Conservation (phyloP, 2,113 vertebrate species). For the Nyctibius bracteatus region DNA sequence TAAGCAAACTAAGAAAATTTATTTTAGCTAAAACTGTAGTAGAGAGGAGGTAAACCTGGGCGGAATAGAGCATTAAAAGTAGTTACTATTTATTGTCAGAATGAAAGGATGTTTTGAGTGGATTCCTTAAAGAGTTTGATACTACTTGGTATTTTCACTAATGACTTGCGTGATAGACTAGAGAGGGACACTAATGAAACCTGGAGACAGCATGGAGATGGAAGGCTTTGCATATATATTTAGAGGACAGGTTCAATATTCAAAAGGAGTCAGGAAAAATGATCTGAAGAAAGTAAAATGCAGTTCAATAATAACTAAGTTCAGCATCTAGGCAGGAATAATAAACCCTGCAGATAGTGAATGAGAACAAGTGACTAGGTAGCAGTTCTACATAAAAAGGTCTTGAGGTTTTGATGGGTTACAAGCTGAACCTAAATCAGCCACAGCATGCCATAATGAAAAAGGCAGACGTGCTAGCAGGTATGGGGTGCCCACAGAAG, state of each 20-base stretch:
- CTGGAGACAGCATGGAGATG: neutral
- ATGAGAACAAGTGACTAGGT: neutral
- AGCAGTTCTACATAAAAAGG: neutral
- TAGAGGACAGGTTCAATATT: neutral
- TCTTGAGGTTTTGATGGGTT: neutral
- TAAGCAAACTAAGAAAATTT: neutral
- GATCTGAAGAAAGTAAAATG: neutral
- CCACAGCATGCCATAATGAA: rapidly evolving
- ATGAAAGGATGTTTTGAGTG: neutral
- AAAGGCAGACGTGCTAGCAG: neutral
- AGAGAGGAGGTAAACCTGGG: neutral
- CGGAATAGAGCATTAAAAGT: neutral
- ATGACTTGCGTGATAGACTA: neutral
- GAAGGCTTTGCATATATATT: neutral
- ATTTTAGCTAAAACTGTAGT: neutral
- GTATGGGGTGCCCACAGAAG: neutral
- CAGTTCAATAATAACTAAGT: neutral
- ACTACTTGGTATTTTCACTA: neutral
- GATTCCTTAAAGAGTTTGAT: neutral
- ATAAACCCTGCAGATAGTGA: neutral
- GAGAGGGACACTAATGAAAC: neutral
- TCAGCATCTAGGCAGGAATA: neutral
- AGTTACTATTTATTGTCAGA: neutral
- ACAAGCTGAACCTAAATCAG: neutral
- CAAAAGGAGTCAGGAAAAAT: neutral